Conservation (phyloP, 2,888 invertebrate genomes). For the Scrobipalpa costella region DNA sequence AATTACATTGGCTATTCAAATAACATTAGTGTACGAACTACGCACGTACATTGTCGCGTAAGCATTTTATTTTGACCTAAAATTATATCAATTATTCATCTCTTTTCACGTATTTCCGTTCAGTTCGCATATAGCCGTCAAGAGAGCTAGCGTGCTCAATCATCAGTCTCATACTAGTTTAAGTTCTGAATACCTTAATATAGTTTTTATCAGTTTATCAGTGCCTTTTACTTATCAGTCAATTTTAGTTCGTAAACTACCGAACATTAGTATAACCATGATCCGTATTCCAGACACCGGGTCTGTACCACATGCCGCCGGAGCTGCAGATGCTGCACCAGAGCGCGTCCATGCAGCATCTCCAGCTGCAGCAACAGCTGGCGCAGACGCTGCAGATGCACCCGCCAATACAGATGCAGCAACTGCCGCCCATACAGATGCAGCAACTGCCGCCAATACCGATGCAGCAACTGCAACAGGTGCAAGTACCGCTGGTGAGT, state of each 20-base stretch:
- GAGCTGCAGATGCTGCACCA: slow-evolving; percentile 70
- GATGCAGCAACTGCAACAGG: slow-evolving; percentile 20
- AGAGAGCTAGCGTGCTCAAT: too few relatives aligned
- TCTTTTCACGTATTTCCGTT: too few relatives aligned
- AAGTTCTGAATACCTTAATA: too few relatives aligned
- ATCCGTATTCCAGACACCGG: slow-evolving; percentile 54
- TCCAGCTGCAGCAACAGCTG: slow-evolving; percentile 61
- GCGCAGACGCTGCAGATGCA: slow-evolving; percentile 28
- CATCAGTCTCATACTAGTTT: too few relatives aligned
- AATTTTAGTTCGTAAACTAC: too few relatives aligned
- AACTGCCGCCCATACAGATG: slow-evolving; percentile 9
- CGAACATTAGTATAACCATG: neutral
- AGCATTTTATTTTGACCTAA: too few relatives aligned
- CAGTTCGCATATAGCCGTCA: too few relatives aligned
- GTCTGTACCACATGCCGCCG: slow-evolving; percentile 77
- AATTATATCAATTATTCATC: too few relatives aligned
- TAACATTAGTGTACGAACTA: too few relatives aligned
- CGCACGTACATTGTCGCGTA: too few relatives aligned
- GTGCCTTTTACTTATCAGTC: too few relatives aligned
- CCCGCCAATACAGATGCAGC: slow-evolving; percentile 24
- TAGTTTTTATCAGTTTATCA: too few relatives aligned
- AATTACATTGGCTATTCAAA: neutral
- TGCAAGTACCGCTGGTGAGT: slow-evolving; percentile 31
- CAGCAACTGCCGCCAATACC: slow-evolving; percentile 10
- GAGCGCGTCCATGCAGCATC: slow-evolving; percentile 71